These are phyloP conservation scores for Lanius collurio DNA, from an alignment of 2,113 vertebrate genomes.

Conservation along the genomic window DNA sequence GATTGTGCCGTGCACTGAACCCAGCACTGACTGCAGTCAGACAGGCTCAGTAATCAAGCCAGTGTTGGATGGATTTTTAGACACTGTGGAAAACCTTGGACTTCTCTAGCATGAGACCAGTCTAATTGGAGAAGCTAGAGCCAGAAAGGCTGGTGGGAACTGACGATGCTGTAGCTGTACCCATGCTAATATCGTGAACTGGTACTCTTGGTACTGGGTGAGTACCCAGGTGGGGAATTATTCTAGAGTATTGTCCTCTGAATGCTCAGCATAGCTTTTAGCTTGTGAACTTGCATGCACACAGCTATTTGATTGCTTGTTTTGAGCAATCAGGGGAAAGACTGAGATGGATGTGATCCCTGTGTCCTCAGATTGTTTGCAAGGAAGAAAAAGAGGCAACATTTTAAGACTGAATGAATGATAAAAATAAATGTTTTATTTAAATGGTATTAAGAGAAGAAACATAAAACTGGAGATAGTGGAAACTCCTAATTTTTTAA, in stretches of 20 bases:
- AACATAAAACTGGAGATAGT: not conserved
- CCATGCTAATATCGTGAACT: rapidly evolving
- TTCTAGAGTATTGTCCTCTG: not conserved
- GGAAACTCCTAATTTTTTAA: not conserved
- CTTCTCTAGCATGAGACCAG: not conserved
- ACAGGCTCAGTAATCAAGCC: not conserved
- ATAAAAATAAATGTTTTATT: not conserved
- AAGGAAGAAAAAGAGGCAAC: not conserved
- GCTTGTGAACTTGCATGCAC: not conserved
- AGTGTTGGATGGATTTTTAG: not conserved
- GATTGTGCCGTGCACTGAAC: not conserved
- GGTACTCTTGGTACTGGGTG: not conserved
- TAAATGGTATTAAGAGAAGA: not conserved
- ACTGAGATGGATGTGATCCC: not conserved
- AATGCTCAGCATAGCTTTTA: not conserved
- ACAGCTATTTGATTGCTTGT: not conserved
- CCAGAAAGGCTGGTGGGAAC: not conserved
- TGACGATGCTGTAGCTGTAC: not conserved
- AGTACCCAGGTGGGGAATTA: not conserved
- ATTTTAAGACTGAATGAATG: not conserved
- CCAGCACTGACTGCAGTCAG: not conserved
- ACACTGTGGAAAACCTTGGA: not conserved
- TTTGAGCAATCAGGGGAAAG: not conserved
- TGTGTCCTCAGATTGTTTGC: not conserved
- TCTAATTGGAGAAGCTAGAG: not conserved